These are phyloP conservation scores for Epicauta chinensis DNA, from an alignment of 1,140 invertebrate species.

Conservation along the genomic window DNA sequence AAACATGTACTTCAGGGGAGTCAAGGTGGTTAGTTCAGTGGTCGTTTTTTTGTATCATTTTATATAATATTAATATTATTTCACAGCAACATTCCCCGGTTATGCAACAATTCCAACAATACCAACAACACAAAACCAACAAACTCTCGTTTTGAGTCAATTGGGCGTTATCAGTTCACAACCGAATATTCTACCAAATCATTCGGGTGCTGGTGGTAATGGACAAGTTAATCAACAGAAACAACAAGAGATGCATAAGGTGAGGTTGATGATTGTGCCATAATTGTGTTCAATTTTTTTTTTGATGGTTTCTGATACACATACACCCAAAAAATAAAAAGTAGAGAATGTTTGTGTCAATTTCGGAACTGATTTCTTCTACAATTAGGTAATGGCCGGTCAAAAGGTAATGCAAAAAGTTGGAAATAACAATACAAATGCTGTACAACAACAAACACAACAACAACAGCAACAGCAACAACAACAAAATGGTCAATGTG, in stretches of 20 bases:
- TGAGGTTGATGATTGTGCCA: constrained; percentile 10
- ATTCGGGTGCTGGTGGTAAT: constrained; percentile 34
- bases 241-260: constrained; percentile 38
- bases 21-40: constrained; percentile 48
- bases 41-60: neutral
- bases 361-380: constrained; percentile 9
- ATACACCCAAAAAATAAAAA: neutral
- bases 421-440: constrained; percentile 39
- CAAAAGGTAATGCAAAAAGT: constrained; percentile 55
- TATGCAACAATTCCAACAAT: constrained; percentile 70
- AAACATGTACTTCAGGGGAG: constrained; percentile 58
- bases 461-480: neutral
- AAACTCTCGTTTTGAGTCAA: constrained; percentile 75
- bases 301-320: neutral
- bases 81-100: constrained; percentile 54
- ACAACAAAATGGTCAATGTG: constrained; percentile 53
- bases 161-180: constrained; percentile 67
- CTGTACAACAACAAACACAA: constrained; percentile 35
- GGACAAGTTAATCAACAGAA: constrained; percentile 45
- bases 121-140: constrained; percentile 65
- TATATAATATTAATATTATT: constrained; percentile 1
- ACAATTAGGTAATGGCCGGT: constrained; percentile 42
- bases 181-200: constrained; percentile 55
- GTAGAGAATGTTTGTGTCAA: constrained; percentile 10
- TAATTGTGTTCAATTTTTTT: neutral